Conservation (phyloP, 2,888 invertebrate species). For the Troilus luridus region DNA sequence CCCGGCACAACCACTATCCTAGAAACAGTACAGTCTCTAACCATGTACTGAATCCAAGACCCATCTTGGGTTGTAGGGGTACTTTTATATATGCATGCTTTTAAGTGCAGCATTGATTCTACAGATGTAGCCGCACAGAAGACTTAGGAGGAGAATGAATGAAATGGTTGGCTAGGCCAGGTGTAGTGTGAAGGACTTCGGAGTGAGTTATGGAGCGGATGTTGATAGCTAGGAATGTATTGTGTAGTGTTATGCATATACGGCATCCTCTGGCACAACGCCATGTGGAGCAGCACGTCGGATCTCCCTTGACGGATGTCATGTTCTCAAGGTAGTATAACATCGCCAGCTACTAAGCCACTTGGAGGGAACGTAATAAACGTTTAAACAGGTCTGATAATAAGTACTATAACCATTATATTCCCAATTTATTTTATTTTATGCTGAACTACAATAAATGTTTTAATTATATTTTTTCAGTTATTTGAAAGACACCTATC, state of each 20-base stretch:
- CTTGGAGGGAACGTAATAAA: no score
- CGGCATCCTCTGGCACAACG: not conserved
- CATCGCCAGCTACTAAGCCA: not conserved
- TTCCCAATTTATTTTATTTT: no score
- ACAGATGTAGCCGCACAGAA: not conserved
- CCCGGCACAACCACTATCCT: no score
- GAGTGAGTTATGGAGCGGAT: slow-evolving; percentile 3
- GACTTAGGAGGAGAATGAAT: not conserved
- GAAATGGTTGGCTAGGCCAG: not conserved
- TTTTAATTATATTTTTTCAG: no score
- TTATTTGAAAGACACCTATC: no score
- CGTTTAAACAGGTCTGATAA: no score
- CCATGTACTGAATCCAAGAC: no score
- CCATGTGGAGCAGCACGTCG: not conserved
- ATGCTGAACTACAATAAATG: no score
- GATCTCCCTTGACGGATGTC: not conserved
- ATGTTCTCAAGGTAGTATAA: not conserved
- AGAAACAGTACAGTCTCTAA: no score
- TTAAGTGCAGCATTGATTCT: not conserved
- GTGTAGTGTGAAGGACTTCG: not conserved
- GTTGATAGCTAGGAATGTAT: slow-evolving; percentile 16
- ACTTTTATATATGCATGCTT: no score
- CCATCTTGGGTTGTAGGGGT: no score
- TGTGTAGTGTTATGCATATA: not conserved
- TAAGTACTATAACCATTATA: no score